Percentiles rank a stretch among this genome's conserved stretches.
Evolutionary conservation across 2,797 vertebrate genomes (phyloP).

Genomic region (Smutsia temminckii): DNA sequence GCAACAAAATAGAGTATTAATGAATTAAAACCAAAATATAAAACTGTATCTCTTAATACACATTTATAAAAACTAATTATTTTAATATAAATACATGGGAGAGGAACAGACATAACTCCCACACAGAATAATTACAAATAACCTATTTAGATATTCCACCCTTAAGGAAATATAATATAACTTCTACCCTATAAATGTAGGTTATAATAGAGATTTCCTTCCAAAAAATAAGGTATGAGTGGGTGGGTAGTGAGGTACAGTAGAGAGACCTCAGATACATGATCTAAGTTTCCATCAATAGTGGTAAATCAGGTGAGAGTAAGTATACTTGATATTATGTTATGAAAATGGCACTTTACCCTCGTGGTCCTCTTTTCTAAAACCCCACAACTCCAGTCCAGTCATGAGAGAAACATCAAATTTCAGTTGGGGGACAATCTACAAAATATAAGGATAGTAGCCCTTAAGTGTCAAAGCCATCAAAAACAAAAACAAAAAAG

Average conservation of each 20-base stretch:
- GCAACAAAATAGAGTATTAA: neutral
- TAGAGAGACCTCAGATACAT: neutral
- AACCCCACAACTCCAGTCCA: neutral
- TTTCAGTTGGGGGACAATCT: neutral
- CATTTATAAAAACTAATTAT: neutral
- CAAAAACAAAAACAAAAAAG: neutral
- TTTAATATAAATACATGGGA: neutral
- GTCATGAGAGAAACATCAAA: neutral
- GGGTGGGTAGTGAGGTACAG: neutral
- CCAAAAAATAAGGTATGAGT: neutral
- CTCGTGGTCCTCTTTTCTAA: neutral
- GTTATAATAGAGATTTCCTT: neutral
- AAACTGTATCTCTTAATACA: neutral
- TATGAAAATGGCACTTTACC: neutral
- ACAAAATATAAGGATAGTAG: neutral
- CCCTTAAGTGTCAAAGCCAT: neutral
- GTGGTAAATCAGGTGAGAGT: neutral
- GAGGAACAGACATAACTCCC: neutral
- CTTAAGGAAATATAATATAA: neutral
- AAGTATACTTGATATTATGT: neutral
- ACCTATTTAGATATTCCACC: neutral
- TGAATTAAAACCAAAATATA: neutral
- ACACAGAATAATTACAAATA: neutral
- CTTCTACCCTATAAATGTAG: neutral
- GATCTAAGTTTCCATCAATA: neutral